Base-by-base conservation (phyloP, 2,888 invertebrate genomes). In the Anaspis maculata region DNA sequence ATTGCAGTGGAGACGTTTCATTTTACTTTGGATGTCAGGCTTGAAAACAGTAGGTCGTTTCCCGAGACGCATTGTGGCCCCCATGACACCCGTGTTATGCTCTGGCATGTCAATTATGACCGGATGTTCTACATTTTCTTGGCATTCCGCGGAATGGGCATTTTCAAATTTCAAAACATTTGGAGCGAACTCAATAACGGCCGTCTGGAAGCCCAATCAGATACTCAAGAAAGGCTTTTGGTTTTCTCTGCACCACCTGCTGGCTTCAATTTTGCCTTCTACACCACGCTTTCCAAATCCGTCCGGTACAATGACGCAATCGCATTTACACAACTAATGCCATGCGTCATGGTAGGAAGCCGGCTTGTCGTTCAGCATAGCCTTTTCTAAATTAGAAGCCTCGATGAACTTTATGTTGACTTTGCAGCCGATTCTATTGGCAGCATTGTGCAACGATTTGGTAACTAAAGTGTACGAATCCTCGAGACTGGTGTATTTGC, bases 101-200 rank as follows among this genome's bases (percentile, higher is more conserved):
- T 99, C 98, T 0, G 97, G 96, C 98, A 99, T 99, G 52, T 98
- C 96, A 41, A 98, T 87, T 3, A 98, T 88, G 22, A 96, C 71
- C 15, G 89, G 86, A 63, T 85, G 68, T 19, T 69, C 68, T 7
- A 85, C 80, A 2, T 79, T 67, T 0, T 82, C 75, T 48, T 83
- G 74, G 19, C 89, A 80, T 68, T 97, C 98, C 0, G 87, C 85
- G 2, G 86, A 84, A 54, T 92, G 83, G 0, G 96, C 95, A 43
- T 77, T 82, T 30, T 75, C 69, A 34, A 86, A 63, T 0, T 74
- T 73, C 1, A 95, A 66, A 0, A 85, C 85, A 61, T 92, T 91
- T 31, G 95, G 75, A 0, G 94, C 81, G 61, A 86, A 96, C 67
- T 98, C 98, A 51, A 98, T 85, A 3, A 95, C 95, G 5, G 95